Evolutionary conservation across 2,797 vertebrate genomes (phyloP).

Genomic region (Emys orbicularis): DNA sequence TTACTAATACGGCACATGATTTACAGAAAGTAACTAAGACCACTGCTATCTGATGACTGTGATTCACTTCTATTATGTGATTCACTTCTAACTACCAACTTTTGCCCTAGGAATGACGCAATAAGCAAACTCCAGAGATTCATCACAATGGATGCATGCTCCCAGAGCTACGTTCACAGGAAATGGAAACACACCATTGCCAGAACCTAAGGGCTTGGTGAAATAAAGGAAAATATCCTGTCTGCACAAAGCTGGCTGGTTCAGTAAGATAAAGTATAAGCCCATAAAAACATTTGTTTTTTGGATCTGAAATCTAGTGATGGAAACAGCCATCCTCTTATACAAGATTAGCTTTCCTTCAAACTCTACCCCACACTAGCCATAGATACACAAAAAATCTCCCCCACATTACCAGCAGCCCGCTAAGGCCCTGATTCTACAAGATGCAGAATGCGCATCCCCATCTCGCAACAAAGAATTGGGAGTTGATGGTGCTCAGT

Average conservation of each 20-base stretch:
- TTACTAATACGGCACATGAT: neutral
- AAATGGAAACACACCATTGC: slow-evolving; percentile 2
- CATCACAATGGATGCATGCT: neutral
- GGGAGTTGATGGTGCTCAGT: neutral
- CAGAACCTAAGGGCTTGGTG: neutral
- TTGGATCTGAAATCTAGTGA: neutral
- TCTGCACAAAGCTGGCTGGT: neutral
- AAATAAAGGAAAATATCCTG: neutral
- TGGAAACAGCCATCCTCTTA: neutral
- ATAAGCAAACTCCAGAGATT: neutral
- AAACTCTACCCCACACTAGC: neutral
- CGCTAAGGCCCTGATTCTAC: neutral
- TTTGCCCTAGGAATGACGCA: slow-evolving; percentile 5
- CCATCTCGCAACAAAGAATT: neutral
- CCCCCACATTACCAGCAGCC: neutral
- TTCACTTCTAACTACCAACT: slow-evolving; percentile 35
- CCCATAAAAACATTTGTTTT: neutral
- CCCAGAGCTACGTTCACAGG: neutral
- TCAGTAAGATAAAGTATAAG: neutral
- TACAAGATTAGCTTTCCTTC: neutral
- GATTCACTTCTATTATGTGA: slow-evolving; percentile 58
- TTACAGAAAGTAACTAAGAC: slow-evolving; percentile 14
- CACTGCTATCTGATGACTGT: slow-evolving; percentile 33
- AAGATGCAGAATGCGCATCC: neutral
- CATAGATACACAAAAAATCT: neutral